phyloP scores from a whole-genome alignment of 2,888 invertebrate species.

The Zaprionus lineosus region DNA sequence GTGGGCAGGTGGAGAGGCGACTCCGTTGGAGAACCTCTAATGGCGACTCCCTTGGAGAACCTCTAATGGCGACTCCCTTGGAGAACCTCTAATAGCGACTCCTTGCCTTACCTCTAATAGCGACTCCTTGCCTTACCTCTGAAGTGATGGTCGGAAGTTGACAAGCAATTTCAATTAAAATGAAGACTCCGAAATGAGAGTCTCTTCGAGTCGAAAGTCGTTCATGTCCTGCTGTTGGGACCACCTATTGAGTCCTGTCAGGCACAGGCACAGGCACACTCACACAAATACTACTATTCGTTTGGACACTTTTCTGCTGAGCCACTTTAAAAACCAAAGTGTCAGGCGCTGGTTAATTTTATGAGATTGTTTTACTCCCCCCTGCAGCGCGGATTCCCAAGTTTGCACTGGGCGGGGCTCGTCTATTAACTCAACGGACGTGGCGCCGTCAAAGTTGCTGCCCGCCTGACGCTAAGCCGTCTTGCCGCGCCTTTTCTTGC shows the following conservation, averaged over 20 bases:
- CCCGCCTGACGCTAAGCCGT: not conserved
- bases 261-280: too few relatives aligned
- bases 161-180: slow-evolving; percentile 44
- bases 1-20: too few relatives aligned
- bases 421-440: slow-evolving; percentile 25
- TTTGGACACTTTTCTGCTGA: too few relatives aligned
- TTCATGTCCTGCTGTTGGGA: slow-evolving; percentile 37
- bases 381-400: slow-evolving; percentile 57
- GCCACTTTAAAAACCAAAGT: slow-evolving; percentile 47
- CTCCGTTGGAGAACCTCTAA: too few relatives aligned
- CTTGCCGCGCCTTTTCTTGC: slow-evolving; percentile 1
- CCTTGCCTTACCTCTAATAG: too few relatives aligned
- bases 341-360: slow-evolving; percentile 64
- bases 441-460: slow-evolving; percentile 24
- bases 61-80: too few relatives aligned
- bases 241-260: slow-evolving; percentile 32
- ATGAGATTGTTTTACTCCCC: slow-evolving; percentile 66
- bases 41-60: too few relatives aligned
- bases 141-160: slow-evolving; percentile 26
- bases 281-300: too few relatives aligned
- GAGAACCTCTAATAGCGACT: too few relatives aligned
- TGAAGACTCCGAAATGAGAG: too few relatives aligned
- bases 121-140: too few relatives aligned
- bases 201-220: too few relatives aligned
- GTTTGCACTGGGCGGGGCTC: slow-evolving; percentile 43